A percentile compares a stretch with the other conserved stretches of the same genome.
Evolutionary conservation across 2,113 vertebrate species (phyloP).

Genomic region (Meriones unguiculatus): DNA sequence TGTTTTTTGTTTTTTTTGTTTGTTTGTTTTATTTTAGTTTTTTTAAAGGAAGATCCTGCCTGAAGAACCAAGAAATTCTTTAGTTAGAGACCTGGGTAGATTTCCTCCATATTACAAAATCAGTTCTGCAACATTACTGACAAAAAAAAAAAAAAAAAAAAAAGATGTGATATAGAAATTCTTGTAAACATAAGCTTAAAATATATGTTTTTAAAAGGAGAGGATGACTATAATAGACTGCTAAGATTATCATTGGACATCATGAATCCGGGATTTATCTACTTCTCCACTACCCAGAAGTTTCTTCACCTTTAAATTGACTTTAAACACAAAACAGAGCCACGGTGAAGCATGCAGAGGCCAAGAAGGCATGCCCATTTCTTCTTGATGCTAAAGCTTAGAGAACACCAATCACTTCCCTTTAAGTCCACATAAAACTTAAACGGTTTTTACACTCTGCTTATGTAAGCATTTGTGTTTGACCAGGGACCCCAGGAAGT

Average conservation of each 20-base stretch:
- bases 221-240: not conserved
- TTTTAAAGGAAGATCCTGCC: not conserved
- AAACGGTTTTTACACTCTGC: not conserved
- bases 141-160: not conserved
- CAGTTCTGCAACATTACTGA: not conserved
- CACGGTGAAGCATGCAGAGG: not conserved
- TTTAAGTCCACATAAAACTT: slow-evolving; percentile 14
- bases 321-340: not conserved
- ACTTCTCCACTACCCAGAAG: not conserved
- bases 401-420: slow-evolving; percentile 16
- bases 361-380: not conserved
- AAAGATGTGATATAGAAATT: not conserved
- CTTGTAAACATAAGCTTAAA: not conserved
- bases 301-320: not conserved
- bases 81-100: not conserved
- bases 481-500: not conserved
- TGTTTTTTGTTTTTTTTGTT: not conserved
- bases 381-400: not conserved
- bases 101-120: slow-evolving; percentile 23
- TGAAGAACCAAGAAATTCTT: not conserved
- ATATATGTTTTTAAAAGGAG: not conserved
- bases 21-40: not conserved
- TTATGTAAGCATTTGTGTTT: not conserved
- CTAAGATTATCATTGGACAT: not conserved
- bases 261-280: not conserved